A percentile compares a stretch with the other conserved stretches of the same genome.
phyloP scores from a whole-genome alignment of 2,797 vertebrate genomes.

The Pygocentrus nattereri region DNA sequence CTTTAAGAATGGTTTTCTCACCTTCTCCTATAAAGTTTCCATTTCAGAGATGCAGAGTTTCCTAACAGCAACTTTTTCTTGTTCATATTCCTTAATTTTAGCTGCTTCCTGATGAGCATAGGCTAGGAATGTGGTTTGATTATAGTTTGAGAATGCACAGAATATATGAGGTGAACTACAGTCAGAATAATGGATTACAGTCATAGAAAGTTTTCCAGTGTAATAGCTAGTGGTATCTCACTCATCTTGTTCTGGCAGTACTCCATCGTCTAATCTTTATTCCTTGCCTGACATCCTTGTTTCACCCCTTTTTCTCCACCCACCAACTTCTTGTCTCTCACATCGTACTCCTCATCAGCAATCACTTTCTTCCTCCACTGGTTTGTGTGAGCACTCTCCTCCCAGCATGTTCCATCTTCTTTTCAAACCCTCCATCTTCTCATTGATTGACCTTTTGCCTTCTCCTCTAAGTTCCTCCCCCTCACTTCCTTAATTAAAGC shows the following conservation, averaged over 20 bases:
- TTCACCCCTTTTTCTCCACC: slow-evolving; percentile 2
- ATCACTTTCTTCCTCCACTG: slow-evolving; percentile 39
- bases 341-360: neutral
- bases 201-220: neutral
- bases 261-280: neutral
- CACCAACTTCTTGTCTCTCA: slow-evolving; percentile 7
- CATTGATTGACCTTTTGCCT: slow-evolving; percentile 48
- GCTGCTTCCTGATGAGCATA: no score
- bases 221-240: neutral
- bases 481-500: slow-evolving; percentile 41
- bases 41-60: no score
- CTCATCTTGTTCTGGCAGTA: neutral
- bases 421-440: slow-evolving; percentile 25
- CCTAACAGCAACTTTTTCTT: no score
- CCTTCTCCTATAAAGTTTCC: no score
- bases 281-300: slow-evolving; percentile 20
- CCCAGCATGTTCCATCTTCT: slow-evolving; percentile 32
- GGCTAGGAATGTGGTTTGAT: no score
- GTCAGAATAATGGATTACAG: neutral
- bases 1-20: no score
- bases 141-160: neutral
- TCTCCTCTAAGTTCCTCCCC: slow-evolving; percentile 48
- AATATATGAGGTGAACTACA: neutral
- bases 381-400: slow-evolving; percentile 34
- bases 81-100: no score